Conservation (phyloP, 1,140 invertebrate species). For the roundworm (Caenorhabditis elegans) region DNA sequence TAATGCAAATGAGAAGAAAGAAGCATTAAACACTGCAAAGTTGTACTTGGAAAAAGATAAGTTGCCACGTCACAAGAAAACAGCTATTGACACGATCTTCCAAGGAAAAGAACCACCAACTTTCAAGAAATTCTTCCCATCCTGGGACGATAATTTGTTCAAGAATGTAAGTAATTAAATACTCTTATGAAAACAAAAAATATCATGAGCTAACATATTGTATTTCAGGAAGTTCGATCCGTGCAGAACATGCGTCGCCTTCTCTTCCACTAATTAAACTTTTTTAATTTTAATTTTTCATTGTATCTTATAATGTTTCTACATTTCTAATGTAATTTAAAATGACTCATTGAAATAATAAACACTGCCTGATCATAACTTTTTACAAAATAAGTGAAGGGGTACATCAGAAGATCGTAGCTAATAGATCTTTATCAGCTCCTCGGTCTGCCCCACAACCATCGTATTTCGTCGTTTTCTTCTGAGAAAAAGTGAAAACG, state of each 20-base stretch:
- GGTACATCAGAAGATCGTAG: neutral
- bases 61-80: constrained; percentile 59
- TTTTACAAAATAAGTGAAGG: neutral
- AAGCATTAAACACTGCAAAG: constrained; percentile 71
- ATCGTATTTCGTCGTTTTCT: neutral
- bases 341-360: neutral
- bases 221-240: constrained; percentile 51
- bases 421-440: neutral
- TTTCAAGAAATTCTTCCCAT: constrained; percentile 65
- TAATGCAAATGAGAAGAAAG: constrained; percentile 73
- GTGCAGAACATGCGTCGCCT: constrained; percentile 60
- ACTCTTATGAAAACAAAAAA: neutral
- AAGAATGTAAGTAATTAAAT: constrained; percentile 51
- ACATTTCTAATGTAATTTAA: neutral
- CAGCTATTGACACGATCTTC: constrained; percentile 50
- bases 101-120: constrained; percentile 61
- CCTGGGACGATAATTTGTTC: constrained; percentile 63
- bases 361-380: neutral
- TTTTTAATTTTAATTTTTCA: neutral
- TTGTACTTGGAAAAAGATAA: constrained; percentile 57
- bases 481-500: neutral
- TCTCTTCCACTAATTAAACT: constrained; percentile 53
- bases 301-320: neutral
- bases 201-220: neutral
- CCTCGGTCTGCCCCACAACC: neutral